Percentiles rank a stretch among this genome's conserved stretches.
Evolutionary conservation across 2,888 invertebrate species (phyloP).

Genomic region (Rhimphoctona megacephalus): DNA sequence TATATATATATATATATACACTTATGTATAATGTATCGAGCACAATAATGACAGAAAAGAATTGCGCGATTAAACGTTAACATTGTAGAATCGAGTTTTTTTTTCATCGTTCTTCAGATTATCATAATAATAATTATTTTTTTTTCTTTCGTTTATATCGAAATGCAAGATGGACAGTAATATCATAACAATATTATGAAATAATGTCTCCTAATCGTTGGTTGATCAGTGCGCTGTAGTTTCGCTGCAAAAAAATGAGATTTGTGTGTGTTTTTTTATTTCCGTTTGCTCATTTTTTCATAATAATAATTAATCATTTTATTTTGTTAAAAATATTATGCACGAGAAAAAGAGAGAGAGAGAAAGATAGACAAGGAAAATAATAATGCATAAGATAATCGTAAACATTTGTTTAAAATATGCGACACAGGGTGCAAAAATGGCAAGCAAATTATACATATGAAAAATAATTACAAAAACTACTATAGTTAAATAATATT

Average conservation of each 20-base stretch:
- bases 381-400: slow-evolving; percentile 14
- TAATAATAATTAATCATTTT: neutral
- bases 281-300: slow-evolving; percentile 21
- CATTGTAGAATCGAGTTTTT: slow-evolving; percentile 58
- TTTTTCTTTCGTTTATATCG: slow-evolving; percentile 69
- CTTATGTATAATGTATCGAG: slow-evolving; percentile 67
- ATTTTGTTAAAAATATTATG: slow-evolving; percentile 32
- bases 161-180: slow-evolving; percentile 81
- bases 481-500: slow-evolving; percentile 22
- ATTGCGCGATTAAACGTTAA: slow-evolving; percentile 76
- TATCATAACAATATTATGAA: slow-evolving; percentile 75
- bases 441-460: slow-evolving; percentile 58
- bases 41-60: slow-evolving; percentile 75
- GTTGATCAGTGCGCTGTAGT: slow-evolving; percentile 84
- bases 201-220: slow-evolving; percentile 82
- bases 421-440: slow-evolving; percentile 57
- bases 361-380: slow-evolving; percentile 23
- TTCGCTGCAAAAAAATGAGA: slow-evolving; percentile 83
- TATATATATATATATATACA: slow-evolving; percentile 5
- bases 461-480: slow-evolving; percentile 30
- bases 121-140: slow-evolving; percentile 4
- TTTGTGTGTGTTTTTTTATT: slow-evolving; percentile 55
- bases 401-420: slow-evolving; percentile 41
- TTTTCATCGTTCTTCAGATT: neutral
- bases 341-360: slow-evolving; percentile 37